Conservation (phyloP, 2,797 vertebrate species). For the Podargus strigoides region DNA sequence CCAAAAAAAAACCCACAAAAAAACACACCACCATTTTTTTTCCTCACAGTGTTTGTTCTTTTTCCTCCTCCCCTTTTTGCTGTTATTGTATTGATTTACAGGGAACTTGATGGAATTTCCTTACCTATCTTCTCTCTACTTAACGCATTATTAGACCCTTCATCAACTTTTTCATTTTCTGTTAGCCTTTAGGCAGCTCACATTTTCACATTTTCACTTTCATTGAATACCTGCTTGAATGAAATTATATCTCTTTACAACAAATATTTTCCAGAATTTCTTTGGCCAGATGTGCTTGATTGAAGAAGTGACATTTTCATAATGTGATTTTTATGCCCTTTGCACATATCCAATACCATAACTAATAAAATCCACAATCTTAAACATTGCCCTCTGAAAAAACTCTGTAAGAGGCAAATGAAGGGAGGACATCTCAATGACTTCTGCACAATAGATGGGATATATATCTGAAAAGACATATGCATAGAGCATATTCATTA, state of each 20-base stretch:
- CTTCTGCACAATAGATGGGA: not conserved
- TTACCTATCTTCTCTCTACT: not conserved
- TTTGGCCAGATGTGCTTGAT: not conserved
- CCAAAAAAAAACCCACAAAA: too few relatives aligned
- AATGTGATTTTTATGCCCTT: not conserved
- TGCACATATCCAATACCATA: not conserved
- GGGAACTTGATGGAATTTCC: not conserved
- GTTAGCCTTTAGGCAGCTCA: not conserved
- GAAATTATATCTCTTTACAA: not conserved
- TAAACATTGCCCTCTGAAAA: not conserved
- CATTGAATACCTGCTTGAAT: not conserved
- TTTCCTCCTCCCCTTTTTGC: not conserved
- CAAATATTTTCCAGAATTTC: not conserved
- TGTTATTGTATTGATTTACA: not conserved
- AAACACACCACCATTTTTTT: too few relatives aligned
- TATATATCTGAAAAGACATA: not conserved
- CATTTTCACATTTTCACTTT: not conserved
- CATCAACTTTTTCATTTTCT: slow-evolving; percentile 18
- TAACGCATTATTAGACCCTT: not conserved
- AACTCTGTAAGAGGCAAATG: not conserved
- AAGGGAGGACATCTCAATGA: not conserved
- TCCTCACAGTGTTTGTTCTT: not conserved
- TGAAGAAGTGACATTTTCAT: not conserved
- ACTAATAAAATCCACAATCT: not conserved
- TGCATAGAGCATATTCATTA: not conserved